Conservation (phyloP, 2,113 vertebrate genomes). For the Lamprotornis superbus region DNA sequence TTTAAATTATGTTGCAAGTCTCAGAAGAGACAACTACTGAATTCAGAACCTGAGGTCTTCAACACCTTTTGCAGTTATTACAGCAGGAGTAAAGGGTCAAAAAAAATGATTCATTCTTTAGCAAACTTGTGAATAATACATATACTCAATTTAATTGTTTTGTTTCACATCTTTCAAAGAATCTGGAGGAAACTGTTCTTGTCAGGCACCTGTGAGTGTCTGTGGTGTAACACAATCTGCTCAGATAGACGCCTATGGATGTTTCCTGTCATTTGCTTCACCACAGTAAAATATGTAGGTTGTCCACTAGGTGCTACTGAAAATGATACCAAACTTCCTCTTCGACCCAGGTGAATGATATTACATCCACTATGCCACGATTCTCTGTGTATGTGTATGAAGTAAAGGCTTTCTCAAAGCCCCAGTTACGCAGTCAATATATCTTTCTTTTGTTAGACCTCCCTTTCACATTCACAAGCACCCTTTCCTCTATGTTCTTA, state of each 20-base stretch:
- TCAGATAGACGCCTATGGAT: background rate
- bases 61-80: background rate
- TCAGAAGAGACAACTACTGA: background rate
- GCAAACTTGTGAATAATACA: background rate
- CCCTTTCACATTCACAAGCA: background rate
- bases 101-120: background rate
- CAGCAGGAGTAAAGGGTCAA: background rate
- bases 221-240: background rate
- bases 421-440: rapidly evolving
- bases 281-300: rapidly evolving
- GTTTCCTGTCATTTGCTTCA: background rate
- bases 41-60: background rate
- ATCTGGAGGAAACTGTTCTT: background rate
- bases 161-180: background rate
- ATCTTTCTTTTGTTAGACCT: background rate
- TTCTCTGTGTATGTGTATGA: background rate
- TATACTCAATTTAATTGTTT: background rate
- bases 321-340: background rate
- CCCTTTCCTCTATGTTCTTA: background rate
- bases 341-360: background rate
- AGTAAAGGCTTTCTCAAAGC: background rate
- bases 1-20: background rate
- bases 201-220: background rate
- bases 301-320: background rate
- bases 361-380: rapidly evolving